Evolutionary conservation across 2,113 vertebrate genomes (phyloP).

Genomic region (Brachypodius melanocephalos): DNA sequence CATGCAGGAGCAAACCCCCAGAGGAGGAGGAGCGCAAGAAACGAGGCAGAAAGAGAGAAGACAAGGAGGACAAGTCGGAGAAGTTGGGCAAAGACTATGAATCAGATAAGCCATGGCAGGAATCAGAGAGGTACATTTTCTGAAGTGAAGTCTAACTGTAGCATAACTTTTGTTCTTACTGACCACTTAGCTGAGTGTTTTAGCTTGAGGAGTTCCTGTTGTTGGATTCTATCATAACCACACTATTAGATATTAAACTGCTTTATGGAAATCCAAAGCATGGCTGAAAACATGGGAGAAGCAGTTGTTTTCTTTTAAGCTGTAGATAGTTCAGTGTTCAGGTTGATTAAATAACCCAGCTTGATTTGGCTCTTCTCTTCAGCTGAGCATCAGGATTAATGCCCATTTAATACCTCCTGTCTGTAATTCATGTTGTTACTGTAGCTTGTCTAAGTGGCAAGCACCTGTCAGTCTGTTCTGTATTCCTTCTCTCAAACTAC

Average conservation of each 20-base stretch:
- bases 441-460: neutral
- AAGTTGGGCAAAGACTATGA: constrained; percentile 88
- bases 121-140: constrained; percentile 83
- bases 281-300: neutral
- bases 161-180: neutral
- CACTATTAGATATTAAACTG: neutral
- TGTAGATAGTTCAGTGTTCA: neutral
- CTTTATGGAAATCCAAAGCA: neutral
- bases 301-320: neutral
- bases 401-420: neutral
- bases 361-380: neutral
- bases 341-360: neutral
- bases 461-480: neutral
- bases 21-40: constrained; percentile 97
- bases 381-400: neutral
- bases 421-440: neutral
- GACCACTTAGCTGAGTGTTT: neutral
- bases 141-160: neutral
- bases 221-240: neutral
- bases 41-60: constrained; percentile 92
- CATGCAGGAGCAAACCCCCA: constrained; percentile 94
- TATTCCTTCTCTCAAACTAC: neutral
- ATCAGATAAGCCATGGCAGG: constrained; percentile 89
- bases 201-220: neutral
- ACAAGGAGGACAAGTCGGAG: constrained; percentile 90